Base-by-base conservation (phyloP, 2,113 vertebrate genomes). In the Dipodomys spectabilis region DNA sequence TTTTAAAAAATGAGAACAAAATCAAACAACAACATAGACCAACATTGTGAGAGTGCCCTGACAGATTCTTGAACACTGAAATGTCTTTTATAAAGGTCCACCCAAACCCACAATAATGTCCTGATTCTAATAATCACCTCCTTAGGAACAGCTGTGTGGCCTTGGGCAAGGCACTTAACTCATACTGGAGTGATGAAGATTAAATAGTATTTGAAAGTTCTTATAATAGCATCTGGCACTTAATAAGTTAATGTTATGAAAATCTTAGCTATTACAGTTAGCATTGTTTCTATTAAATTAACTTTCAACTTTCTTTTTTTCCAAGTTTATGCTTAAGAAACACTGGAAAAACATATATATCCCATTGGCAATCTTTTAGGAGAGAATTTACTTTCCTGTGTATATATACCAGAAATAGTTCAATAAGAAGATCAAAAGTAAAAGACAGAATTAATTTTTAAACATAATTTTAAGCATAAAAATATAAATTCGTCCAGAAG, bases 281-380 rank as follows among this genome's bases (percentile, higher is more conserved):
- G 27, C 12, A 60, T 23, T 60, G 30, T 44, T 88, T 85, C 65
- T 72, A 60, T 81, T 75, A 89, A 86, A 28, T 87, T 85, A 69
- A 78, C 82, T 90, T 88, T 85, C 7, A 73, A 19, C 12, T 83
- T 28, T 39, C 12, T 82, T 88, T 91, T 93, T 87, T 32, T 90
- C 19, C 12, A 92, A 65, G 12, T 65, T 82, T 74, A 4, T 86
- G 19, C 16, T 78, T 73, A 16, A 4, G 9, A 89, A 82, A 79
- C 6, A 53, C 32, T 23, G 49, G 45, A 73, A 86, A 91, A 68
- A 82, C 25, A 91, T 35, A 8, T 30, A 22, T 53, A 2, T 67
- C 25, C 28, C 67, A 16, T 28, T 49, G 8, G 11, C 44, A 7
- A 71, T 89, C 35, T 82, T 88, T 78, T 67, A 81, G 68, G 82